A percentile compares a stretch with the other conserved stretches of the same genome.
Evolutionary conservation across 2,113 vertebrate species (phyloP).

Genomic region (Herpetotheres cachinnans): DNA sequence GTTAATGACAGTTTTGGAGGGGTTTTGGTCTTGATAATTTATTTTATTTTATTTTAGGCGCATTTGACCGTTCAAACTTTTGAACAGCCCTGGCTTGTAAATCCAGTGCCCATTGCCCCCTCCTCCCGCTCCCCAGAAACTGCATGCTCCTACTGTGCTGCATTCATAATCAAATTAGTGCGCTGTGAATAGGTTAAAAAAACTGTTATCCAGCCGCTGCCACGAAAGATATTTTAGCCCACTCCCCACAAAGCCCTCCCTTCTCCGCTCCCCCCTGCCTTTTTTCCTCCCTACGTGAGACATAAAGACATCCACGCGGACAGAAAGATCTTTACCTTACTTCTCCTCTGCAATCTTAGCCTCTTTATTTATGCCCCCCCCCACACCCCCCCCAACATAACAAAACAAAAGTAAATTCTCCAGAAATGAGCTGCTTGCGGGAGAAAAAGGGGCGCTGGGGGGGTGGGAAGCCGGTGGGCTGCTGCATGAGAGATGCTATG

Average conservation of each 20-base stretch:
- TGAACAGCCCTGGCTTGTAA: slow-evolving; percentile 45
- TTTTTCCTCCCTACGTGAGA: background rate
- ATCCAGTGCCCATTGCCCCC: slow-evolving; percentile 2
- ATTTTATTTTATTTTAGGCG: background rate
- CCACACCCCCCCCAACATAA: background rate
- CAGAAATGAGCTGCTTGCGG: slow-evolving; percentile 42
- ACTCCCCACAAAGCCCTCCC: slow-evolving; percentile 45
- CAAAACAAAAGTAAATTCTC: slow-evolving; percentile 51
- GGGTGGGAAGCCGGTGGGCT: slow-evolving; percentile 10
- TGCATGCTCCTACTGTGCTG: slow-evolving; percentile 62
- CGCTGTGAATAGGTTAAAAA: slow-evolving; percentile 68
- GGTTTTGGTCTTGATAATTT: background rate
- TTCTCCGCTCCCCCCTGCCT: background rate
- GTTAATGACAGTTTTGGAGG: background rate
- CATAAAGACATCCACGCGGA: slow-evolving; percentile 52
- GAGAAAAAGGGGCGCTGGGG: slow-evolving; percentile 30
- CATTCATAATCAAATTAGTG: slow-evolving; percentile 79
- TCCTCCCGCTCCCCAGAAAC: slow-evolving; percentile 56
- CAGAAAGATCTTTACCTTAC: slow-evolving; percentile 27
- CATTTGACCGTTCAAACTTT: slow-evolving; percentile 68
- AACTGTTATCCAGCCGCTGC: slow-evolving; percentile 58
- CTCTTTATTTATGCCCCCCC: slow-evolving; percentile 38
- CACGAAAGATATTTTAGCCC: slow-evolving; percentile 59
- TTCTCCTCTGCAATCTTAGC: slow-evolving; percentile 56
- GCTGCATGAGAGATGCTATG: slow-evolving; percentile 54